Conservation (phyloP, 2,888 invertebrate species). For the Aphidoletes aphidimyza region DNA sequence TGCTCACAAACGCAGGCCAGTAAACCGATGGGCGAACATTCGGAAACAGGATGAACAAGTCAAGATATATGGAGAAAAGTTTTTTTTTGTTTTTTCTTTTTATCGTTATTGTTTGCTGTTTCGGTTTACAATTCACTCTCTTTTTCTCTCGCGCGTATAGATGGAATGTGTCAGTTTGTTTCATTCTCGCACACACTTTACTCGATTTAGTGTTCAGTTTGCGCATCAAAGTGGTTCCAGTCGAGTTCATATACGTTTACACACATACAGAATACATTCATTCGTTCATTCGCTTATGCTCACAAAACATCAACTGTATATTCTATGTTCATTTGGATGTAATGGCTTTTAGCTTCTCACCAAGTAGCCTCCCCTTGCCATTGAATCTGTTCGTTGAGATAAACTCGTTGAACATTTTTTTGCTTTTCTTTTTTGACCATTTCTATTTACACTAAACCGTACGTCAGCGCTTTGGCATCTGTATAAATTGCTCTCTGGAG, state of each 20-base stretch:
- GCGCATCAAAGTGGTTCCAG: conserved; percentile 5
- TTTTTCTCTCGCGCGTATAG: background rate
- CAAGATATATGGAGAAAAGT: background rate
- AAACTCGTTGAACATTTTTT: background rate
- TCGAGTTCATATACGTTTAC: background rate
- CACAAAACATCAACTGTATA: too few relatives aligned
- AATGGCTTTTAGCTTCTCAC: background rate
- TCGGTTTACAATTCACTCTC: background rate
- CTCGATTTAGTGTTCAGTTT: background rate
- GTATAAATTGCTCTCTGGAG: conserved; percentile 30
- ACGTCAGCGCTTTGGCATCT: conserved; percentile 20
- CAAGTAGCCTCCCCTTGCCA: background rate
- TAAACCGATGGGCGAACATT: background rate
- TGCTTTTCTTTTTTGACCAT: conserved; percentile 3
- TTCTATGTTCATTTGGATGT: conserved; percentile 30
- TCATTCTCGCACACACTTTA: too few relatives aligned
- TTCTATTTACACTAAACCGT: background rate
- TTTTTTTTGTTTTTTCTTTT: background rate
- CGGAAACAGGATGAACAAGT: conserved; percentile 1
- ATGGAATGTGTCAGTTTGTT: background rate
- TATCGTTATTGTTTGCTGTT: conserved; percentile 27
- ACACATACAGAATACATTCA: too few relatives aligned
- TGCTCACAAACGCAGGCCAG: background rate
- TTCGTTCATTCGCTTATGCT: too few relatives aligned
- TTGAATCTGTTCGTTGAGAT: too few relatives aligned